These are phyloP conservation scores for Phalacrocorax carbo DNA, from an alignment of 2,113 vertebrate genomes.

Conservation along the genomic window DNA sequence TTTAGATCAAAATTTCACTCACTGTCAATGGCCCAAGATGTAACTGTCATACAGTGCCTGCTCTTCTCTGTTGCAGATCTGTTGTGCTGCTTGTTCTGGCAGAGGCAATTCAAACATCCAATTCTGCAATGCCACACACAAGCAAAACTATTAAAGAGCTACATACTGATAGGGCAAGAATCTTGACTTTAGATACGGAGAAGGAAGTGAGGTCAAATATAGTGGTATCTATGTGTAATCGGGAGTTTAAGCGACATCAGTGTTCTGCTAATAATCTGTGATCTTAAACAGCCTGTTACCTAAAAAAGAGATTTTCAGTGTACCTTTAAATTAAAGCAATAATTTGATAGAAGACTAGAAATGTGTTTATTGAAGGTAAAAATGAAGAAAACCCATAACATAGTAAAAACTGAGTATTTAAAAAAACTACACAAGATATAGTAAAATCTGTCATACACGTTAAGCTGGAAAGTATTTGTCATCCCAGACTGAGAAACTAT, in stretches of 20 bases:
- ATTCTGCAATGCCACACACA: not conserved
- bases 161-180: not conserved
- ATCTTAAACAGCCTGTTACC: not conserved
- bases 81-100: not conserved
- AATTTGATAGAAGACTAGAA: not conserved
- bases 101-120: not conserved
- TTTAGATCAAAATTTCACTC: not conserved
- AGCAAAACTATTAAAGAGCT: not conserved
- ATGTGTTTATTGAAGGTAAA: not conserved
- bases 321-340: not conserved
- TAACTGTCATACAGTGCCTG: not conserved
- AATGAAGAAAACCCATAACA: not conserved
- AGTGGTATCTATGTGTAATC: accelerated
- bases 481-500: not conserved
- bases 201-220: not conserved
- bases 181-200: not conserved
- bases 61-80: not conserved
- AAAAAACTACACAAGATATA: not conserved
- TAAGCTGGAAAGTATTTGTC: not conserved
- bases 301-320: not conserved
- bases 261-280: not conserved
- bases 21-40: not conserved
- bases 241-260: not conserved
- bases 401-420: not conserved
- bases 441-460: not conserved